These are phyloP conservation scores for Taurulus bubalis DNA, from an alignment of 2,113 vertebrate species.

Conservation along the genomic window DNA sequence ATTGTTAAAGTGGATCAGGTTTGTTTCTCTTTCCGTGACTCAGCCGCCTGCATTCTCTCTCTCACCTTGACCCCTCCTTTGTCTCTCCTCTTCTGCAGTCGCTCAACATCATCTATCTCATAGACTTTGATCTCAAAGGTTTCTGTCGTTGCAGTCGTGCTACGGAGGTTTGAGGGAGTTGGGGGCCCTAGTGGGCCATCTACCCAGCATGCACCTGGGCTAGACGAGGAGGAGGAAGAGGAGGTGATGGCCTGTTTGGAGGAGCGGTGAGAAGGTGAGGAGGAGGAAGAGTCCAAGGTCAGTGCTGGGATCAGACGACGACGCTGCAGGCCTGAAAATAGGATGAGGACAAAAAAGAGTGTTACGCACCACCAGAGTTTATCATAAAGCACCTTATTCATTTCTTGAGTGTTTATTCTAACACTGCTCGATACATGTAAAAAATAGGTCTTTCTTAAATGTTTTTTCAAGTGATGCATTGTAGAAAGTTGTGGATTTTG, in stretches of 20 bases:
- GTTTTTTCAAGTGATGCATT: not conserved
- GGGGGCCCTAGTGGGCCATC: slow-evolving; percentile 90
- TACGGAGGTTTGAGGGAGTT: slow-evolving; percentile 77
- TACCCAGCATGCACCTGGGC: slow-evolving; percentile 93
- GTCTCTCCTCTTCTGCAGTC: slow-evolving; percentile 89
- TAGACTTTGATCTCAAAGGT: slow-evolving; percentile 99
- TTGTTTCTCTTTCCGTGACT: not conserved
- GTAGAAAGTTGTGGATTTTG: not conserved
- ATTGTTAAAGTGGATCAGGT: not conserved
- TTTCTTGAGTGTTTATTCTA: not conserved
- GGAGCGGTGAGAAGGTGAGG: slow-evolving; percentile 85
- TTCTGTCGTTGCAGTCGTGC: slow-evolving; percentile 79
- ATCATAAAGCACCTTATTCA: not conserved
- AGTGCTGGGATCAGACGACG: slow-evolving; percentile 92
- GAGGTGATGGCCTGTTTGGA: slow-evolving; percentile 88
- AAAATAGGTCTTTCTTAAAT: not conserved
- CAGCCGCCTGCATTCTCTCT: not conserved
- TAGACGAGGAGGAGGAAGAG: slow-evolving; percentile 85
- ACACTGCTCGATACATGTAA: not conserved
- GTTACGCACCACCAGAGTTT: not conserved
- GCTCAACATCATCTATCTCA: slow-evolving; percentile 97
- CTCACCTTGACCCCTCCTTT: slow-evolving; percentile 89
- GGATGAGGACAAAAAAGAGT: not conserved
- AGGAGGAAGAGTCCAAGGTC: slow-evolving; percentile 87
- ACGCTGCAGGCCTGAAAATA: slow-evolving; percentile 90